Evolutionary conservation across 2,797 vertebrate species (phyloP).

Genomic region (Dipus sagitta): DNA sequence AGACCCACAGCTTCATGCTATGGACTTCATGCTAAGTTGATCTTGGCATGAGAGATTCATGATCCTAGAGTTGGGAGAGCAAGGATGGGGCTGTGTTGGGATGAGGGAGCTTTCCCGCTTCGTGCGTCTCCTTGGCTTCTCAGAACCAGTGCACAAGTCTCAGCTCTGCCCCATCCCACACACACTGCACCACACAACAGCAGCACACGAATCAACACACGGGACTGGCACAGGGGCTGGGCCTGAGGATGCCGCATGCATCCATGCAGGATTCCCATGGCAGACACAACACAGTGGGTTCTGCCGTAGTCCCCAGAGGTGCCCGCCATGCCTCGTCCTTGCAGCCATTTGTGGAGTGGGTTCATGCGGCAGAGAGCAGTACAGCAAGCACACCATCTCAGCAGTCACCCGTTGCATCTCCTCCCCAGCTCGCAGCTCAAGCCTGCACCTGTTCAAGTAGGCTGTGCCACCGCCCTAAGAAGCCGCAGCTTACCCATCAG

Average conservation of each 20-base stretch:
- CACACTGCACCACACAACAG: neutral
- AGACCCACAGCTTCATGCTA: neutral
- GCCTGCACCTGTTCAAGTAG: constrained; percentile 74
- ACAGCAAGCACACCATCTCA: rapidly evolving
- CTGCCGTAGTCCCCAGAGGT: neutral
- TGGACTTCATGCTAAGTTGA: no score
- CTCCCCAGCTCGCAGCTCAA: neutral
- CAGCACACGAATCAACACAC: neutral
- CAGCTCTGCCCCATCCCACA: neutral
- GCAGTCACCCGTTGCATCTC: neutral
- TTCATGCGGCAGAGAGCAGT: neutral
- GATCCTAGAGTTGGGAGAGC: neutral
- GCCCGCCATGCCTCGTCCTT: neutral
- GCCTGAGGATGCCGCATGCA: neutral
- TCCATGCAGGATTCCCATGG: neutral
- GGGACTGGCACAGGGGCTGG: neutral
- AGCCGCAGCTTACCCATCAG: constrained; percentile 73
- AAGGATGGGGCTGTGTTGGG: neutral
- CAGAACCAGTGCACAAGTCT: neutral
- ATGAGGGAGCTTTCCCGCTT: neutral
- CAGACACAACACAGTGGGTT: neutral
- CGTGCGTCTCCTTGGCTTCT: neutral
- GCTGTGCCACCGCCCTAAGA: constrained; percentile 77
- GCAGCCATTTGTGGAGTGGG: rapidly evolving
- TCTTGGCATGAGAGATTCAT: neutral